Base-by-base conservation (phyloP, 2,888 invertebrate species). In the Muscina levida region DNA sequence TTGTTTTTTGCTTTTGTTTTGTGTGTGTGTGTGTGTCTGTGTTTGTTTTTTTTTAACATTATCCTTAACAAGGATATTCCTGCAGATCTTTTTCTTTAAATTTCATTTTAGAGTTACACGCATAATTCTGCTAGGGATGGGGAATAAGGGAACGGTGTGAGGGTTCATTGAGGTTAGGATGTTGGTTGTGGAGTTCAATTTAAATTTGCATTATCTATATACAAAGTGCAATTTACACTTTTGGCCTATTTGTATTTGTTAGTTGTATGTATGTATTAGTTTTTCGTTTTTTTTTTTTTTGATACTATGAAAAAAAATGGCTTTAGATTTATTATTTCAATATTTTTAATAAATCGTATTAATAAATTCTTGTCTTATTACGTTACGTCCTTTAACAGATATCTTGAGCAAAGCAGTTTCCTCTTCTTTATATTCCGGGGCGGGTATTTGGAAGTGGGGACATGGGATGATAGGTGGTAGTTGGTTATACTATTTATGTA, bases 331-430 rank as follows among this genome's bases (percentile, higher is more conserved):
- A n/a, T n/a, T n/a, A n/a, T n/a, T n/a, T n/a, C n/a, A 76, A 11
- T 70, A 62, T 24, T 24, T 42, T 42, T 48, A 42, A 48, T 65
- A 75, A 56, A 70, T 71, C 46, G 39, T 71, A n/a, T 59, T 70
- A 37, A 77, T 83, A 74, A 77, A 80, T 77, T 73, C 62, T 72
- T 76, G 51, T 62, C 66, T 10, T 72, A 31, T 31, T n/a, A n/a
- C n/a, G 31, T 31, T 31, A 8, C 31, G 8, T 37, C 68, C 48
- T 59, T 62, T 42, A n/a, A 62, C 44, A n/a, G 46, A 67, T 82
- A 74, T 80, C 72, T 86, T 85, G 85, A 87, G 86, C 89, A 86
- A 85, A 85, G 83, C 82, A 82, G 82, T 82, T 83, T 67, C 73
- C 59, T 53, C 75, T 70, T 78, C 46, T 66, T 71, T 77, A 26